Evolutionary conservation across 2,888 invertebrate species (phyloP), one percentile per base, ranked within the genome.

Genomic region (Electrophaes corylata): DNA sequence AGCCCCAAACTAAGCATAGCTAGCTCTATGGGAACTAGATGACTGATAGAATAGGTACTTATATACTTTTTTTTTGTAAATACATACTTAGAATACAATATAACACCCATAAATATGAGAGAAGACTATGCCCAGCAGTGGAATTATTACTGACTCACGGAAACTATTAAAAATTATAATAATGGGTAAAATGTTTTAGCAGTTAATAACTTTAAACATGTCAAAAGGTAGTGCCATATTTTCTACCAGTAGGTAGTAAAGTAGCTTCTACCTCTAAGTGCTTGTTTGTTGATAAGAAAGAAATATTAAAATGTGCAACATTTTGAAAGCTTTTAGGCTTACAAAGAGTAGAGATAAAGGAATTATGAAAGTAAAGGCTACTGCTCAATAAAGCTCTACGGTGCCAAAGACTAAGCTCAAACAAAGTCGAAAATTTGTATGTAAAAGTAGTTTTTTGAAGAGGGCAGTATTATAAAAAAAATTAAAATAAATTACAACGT

Each of bases 241-340:
- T 37, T 51, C 23, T 23, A 50, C 26, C 23, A 33, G 45, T 23
- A 37, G 23, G 39, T 39, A 35, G 33, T 20, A 45, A 33, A 29
- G 19, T 8, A 48, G 40, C 54, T 37, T 51, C 45, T 37, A 33
- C 14, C 46, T 48, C 14, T 40, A 33, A 47, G 51, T 52, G 51
- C 43, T 51, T 55, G 37, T 37, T 55, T 40, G 48, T 47, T 47
- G 55, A 56, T 60, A 55, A 60, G 51, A 47, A 39, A 45, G 40
- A 18, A 39, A 39, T 50, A 46, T 58, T 53, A 54, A 60, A 60
- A 60, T 55, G 51, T 60, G 60, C 60, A 51, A 47, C 23, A 10
- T 51, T 51, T 52, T 26, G 26, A 60, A 60, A 55, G 60, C 60
- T 60, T 55, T 51, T 51, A 55, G 51, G 41, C 20, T 43, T 37